phyloP scores from a whole-genome alignment of 2,113 vertebrate species.

The Entosphenus tridentatus region DNA sequence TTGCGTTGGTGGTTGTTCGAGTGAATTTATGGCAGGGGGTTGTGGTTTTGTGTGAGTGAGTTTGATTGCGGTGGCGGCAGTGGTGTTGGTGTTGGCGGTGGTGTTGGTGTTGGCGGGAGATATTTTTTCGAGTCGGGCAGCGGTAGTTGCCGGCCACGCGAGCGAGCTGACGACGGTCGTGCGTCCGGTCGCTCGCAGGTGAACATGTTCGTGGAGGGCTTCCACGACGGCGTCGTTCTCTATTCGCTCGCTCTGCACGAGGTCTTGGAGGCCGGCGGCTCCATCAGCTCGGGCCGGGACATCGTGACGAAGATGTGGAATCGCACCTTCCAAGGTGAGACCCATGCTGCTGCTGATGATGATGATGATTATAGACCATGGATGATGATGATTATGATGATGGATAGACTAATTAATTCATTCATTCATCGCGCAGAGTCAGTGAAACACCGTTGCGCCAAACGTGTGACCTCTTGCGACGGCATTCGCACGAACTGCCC shows the following conservation, averaged over 20 bases:
- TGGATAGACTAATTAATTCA: not conserved
- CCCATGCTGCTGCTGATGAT: not conserved
- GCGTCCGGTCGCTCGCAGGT: slow-evolving; percentile 25
- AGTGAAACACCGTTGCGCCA: not conserved
- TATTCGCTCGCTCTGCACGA: slow-evolving; percentile 68
- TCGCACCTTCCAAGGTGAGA: slow-evolving; percentile 71
- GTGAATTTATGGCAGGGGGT: too few species aligned
- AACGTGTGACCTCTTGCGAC: not conserved
- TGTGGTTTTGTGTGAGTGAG: too few species aligned
- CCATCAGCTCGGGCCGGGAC: slow-evolving; percentile 56
- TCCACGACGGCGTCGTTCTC: slow-evolving; percentile 75
- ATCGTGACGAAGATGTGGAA: slow-evolving; percentile 72
- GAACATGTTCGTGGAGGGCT: slow-evolving; percentile 96
- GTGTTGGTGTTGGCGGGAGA: too few species aligned
- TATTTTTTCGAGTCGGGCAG: too few species aligned
- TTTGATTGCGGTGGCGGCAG: too few species aligned
- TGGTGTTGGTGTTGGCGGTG: too few species aligned
- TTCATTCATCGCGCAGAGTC: not conserved
- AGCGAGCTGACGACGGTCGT: too few species aligned
- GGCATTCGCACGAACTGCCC: not conserved
- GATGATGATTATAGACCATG: not conserved
- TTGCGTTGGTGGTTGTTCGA: too few species aligned
- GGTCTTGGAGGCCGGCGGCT: slow-evolving; percentile 48
- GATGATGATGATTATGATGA: not conserved
- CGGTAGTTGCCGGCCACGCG: too few species aligned